Conservation (phyloP, 2,888 invertebrate genomes). For the Nesidiocoris tenuis region DNA sequence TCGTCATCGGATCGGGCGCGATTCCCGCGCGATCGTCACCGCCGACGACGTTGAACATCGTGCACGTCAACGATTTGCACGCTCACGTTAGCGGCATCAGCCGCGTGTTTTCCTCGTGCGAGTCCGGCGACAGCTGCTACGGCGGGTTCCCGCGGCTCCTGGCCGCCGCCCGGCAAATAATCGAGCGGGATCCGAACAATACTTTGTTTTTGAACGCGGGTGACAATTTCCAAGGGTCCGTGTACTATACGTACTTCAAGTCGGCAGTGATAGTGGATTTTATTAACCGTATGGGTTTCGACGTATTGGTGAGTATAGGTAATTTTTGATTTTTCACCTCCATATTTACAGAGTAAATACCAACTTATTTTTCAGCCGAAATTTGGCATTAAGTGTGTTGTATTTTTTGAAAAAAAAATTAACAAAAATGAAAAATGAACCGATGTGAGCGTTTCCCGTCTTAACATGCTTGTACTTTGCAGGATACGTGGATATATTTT, state of each 20-base stretch:
- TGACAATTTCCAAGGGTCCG: constrained; percentile 86
- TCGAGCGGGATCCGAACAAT: constrained; percentile 58
- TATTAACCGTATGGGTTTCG: constrained; percentile 74
- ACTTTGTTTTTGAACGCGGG: constrained; percentile 86
- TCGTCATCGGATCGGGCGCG: background rate
- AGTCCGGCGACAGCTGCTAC: constrained; percentile 4
- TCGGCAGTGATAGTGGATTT: constrained; percentile 77
- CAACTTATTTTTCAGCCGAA: too few species aligned
- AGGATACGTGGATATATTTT: too few species aligned
- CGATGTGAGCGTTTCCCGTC: too few species aligned
- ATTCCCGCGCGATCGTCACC: background rate
- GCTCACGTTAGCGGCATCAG: constrained; percentile 20
- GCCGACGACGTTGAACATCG: constrained; percentile 9
- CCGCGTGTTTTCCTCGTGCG: constrained; percentile 16
- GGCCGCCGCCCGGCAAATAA: constrained; percentile 27
- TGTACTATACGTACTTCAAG: constrained; percentile 81
- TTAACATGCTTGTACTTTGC: too few species aligned
- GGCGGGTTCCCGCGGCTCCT: constrained; percentile 18
- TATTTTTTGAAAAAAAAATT: too few species aligned
- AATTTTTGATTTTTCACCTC: too few species aligned
- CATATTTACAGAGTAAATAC: too few species aligned
- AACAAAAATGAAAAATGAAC: too few species aligned
- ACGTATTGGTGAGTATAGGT: constrained; percentile 68
- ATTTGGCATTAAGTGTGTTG: too few species aligned
- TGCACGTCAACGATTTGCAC: constrained; percentile 38